Base-by-base conservation (phyloP, 2,888 invertebrate genomes). In the Thereva unica region DNA sequence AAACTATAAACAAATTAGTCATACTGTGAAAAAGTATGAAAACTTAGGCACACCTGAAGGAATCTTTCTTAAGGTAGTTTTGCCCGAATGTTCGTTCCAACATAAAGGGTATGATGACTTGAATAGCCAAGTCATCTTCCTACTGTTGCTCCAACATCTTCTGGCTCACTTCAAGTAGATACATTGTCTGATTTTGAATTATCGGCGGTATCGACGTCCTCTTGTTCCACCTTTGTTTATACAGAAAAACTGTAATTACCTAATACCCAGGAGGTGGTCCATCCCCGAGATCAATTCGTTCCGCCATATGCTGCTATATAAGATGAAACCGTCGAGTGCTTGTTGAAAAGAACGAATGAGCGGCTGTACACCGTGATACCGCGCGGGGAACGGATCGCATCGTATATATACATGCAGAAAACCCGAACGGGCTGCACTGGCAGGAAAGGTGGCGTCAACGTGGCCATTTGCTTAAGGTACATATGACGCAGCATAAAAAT, bases 211-310 rank as follows among this genome's bases (percentile, higher is more conserved):
- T 61, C 49, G 61, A 40, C 61, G 41, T 61, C 61, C 61, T 41
- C 50, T 49, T 41, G 61, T 40, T 50, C 61, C 61, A 41, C 61
- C 61, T 61, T 61, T 61, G 61, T 61, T 61, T 61, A 61, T 61
- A 69, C 67, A 71, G 69, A 73, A 72, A 73, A 72, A 72, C 71
- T 70, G 72, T 72, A 73, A 73, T 73, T 73, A 73, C 72, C 72
- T 72, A 72, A 71, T 71, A 70, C 71, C 65, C 72, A 71, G 72
- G 71, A 71, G 73, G 73, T 73, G 73, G 73, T 71, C 72, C 63
- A 65, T 56, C 49, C 40, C 55, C 41, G 45, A 53, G 47, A 55
- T 47, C 65, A 34, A 66, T 66, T 66, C 57, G 66, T 66, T 66
- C 52, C 57, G 53, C 66, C 66, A 66, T 66, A 66, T 66, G 66